Evolutionary conservation across 2,888 invertebrate genomes (phyloP).

Genomic region (Anoplius nigerrimus): DNA sequence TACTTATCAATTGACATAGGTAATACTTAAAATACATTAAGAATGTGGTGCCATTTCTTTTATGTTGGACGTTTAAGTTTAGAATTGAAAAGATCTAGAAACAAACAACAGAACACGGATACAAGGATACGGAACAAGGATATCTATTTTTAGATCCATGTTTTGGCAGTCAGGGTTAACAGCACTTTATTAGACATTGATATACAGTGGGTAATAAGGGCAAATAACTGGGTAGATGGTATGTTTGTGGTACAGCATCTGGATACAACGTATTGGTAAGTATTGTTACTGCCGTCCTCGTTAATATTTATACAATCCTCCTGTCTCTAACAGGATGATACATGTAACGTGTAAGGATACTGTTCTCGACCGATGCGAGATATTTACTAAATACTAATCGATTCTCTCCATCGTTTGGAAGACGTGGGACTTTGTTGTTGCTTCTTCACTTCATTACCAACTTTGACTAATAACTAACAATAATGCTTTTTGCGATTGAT

Average conservation of each 20-base stretch:
- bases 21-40: too few relatives aligned
- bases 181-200: slow-evolving; percentile 74
- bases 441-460: slow-evolving; percentile 40
- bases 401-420: slow-evolving; percentile 62
- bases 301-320: slow-evolving; percentile 10
- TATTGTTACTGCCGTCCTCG: slow-evolving; percentile 43
- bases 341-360: slow-evolving; percentile 46
- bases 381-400: slow-evolving; percentile 38
- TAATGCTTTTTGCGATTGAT: slow-evolving; percentile 42
- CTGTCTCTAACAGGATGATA: slow-evolving; percentile 35
- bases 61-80: too few relatives aligned
- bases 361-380: slow-evolving; percentile 27
- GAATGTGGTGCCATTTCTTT: too few relatives aligned
- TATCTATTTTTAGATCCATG: slow-evolving; percentile 2
- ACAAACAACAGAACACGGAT: too few relatives aligned
- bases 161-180: slow-evolving; percentile 62
- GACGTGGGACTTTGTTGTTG: slow-evolving; percentile 72
- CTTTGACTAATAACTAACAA: slow-evolving; percentile 60
- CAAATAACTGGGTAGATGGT: slow-evolving; percentile 63
- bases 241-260: slow-evolving; percentile 60
- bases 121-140: too few relatives aligned
- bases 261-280: slow-evolving; percentile 60
- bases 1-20: too few relatives aligned
- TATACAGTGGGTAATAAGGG: slow-evolving; percentile 72
- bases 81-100: too few relatives aligned